phyloP scores from a whole-genome alignment of 2,797 vertebrate species.

The Diplodus sargus region DNA sequence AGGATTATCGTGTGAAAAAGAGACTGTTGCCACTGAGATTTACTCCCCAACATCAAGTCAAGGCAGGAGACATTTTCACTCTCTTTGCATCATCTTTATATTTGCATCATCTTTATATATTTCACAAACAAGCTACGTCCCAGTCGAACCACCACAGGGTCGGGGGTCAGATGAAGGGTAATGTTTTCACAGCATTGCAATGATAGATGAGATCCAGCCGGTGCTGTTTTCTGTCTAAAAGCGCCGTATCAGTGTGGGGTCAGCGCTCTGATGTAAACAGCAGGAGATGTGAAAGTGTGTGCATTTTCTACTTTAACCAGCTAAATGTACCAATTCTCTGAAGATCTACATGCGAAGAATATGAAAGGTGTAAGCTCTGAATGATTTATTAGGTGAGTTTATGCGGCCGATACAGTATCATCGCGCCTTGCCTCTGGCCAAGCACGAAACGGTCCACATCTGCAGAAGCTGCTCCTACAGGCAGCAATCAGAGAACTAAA shows the following conservation, averaged over 20 bases:
- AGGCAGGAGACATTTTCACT: neutral
- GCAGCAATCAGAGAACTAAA: constrained; percentile 35
- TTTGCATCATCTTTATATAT: constrained; percentile 17
- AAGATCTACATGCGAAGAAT: neutral
- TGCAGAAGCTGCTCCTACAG: constrained; percentile 13
- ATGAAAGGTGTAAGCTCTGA: constrained; percentile 7
- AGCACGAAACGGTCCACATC: constrained; percentile 11
- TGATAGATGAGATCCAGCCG: neutral
- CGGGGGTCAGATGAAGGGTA: constrained; percentile 3
- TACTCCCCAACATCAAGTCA: constrained; percentile 1
- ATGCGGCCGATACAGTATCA: neutral
- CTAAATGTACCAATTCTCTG: neutral
- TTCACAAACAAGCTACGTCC: constrained; percentile 7
- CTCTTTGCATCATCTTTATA: constrained; percentile 18
- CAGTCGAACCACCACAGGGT: neutral
- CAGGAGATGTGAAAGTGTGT: neutral
- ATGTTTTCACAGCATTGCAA: neutral
- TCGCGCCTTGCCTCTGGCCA: neutral
- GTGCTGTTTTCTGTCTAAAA: neutral
- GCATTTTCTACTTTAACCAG: neutral
- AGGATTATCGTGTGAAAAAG: constrained; percentile 18
- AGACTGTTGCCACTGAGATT: constrained; percentile 3
- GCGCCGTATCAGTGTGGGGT: constrained; percentile 14
- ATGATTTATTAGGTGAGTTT: constrained; percentile 15
- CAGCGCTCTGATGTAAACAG: constrained; percentile 6